phyloP scores from a whole-genome alignment of 2,113 vertebrate genomes.

The Heliornis fulica region DNA sequence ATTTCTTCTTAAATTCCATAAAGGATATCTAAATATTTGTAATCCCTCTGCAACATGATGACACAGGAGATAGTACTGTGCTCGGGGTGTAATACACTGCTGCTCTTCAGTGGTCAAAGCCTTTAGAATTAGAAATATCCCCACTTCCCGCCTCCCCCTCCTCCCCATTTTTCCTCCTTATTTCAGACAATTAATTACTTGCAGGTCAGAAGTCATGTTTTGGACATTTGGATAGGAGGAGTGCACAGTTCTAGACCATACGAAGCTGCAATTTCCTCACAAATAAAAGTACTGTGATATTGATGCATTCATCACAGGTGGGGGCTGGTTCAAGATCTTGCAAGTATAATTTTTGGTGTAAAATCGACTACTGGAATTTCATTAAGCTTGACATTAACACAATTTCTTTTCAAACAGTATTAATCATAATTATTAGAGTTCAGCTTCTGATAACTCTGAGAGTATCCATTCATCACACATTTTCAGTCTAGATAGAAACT shows the following conservation, averaged over 20 bases:
- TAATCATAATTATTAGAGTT: conserved; percentile 3
- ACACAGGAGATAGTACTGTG: not conserved
- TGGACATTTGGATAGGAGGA: not conserved
- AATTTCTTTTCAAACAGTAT: conserved; percentile 30
- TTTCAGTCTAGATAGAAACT: conserved; percentile 8
- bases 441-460: not conserved
- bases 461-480: not conserved
- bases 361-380: not conserved
- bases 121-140: not conserved
- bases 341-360: not conserved
- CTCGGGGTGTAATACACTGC: not conserved
- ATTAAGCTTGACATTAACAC: conserved; percentile 18
- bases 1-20: conserved; percentile 2
- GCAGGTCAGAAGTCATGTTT: not conserved
- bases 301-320: not conserved
- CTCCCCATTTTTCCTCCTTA: not conserved
- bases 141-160: too few relatives aligned
- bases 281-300: not conserved
- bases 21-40: not conserved
- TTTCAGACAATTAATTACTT: not conserved
- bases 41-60: not conserved
- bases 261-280: conserved; percentile 4
- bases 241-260: not conserved
- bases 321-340: not conserved
- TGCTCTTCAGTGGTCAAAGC: conserved; percentile 14